A percentile compares a stretch with the other conserved stretches of the same genome.
phyloP scores from a whole-genome alignment of 2,888 invertebrate genomes.

The Lasioglossum morio region DNA sequence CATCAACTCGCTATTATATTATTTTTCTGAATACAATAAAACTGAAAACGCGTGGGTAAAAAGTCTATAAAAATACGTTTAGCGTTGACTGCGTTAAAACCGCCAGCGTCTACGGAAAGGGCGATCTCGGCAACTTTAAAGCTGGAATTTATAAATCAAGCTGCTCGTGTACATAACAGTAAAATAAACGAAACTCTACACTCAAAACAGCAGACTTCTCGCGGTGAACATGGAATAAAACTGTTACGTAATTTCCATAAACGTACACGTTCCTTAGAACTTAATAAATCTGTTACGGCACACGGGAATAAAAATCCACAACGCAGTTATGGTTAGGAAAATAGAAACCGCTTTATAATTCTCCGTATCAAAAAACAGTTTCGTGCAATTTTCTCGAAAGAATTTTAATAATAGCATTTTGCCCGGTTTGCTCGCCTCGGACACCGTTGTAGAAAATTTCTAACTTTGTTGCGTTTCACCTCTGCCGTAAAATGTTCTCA shows the following conservation, averaged over 20 bases:
- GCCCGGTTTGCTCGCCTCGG: background rate
- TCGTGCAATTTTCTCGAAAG: background rate
- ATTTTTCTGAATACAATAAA: background rate
- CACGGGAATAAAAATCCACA: background rate
- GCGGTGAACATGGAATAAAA: background rate
- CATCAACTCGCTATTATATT: background rate
- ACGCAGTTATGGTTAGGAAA: background rate
- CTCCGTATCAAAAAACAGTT: background rate
- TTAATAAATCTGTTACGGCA: background rate
- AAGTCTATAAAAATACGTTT: background rate
- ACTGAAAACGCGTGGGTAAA: background rate
- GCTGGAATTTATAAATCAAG: background rate
- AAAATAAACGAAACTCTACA: background rate
- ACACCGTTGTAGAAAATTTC: background rate
- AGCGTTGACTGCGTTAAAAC: background rate
- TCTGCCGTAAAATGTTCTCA: background rate
- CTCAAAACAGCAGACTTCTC: slow-evolving; percentile 1
- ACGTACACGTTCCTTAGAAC: background rate
- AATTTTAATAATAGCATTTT: background rate
- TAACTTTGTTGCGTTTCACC: background rate
- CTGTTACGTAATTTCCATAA: background rate
- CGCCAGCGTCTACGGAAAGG: background rate
- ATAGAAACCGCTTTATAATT: background rate
- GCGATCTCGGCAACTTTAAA: background rate
- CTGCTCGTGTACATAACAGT: background rate